Conservation (phyloP, 2,888 invertebrate genomes). For the Drosophila lutescens region DNA sequence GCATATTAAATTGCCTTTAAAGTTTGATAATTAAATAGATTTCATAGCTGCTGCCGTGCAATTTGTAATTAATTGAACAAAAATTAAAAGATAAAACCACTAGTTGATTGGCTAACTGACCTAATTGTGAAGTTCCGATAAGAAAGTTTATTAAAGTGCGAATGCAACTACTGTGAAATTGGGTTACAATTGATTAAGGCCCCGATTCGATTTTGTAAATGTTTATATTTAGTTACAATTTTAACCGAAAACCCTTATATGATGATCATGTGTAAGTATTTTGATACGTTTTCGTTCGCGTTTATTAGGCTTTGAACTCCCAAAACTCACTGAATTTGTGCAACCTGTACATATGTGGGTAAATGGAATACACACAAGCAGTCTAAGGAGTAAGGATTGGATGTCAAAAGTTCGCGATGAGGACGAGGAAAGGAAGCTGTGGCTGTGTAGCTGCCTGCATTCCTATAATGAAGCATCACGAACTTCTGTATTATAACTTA, state of each 20-base stretch:
- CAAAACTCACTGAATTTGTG: conserved; percentile 12
- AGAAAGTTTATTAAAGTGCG: background rate
- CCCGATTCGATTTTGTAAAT: background rate
- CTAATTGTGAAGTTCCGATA: background rate
- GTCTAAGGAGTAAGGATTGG: background rate
- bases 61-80: background rate
- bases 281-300: background rate
- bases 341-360: conserved; percentile 9
- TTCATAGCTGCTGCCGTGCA: background rate
- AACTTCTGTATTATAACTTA: conserved; percentile 74
- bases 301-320: background rate
- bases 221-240: too few relatives aligned
- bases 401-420: background rate
- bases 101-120: background rate
- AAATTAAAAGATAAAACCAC: background rate
- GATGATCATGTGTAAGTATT: too few relatives aligned
- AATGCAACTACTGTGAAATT: background rate
- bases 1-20: too few relatives aligned
- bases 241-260: too few relatives aligned
- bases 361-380: conserved; percentile 18
- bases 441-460: conserved; percentile 31
- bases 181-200: background rate
- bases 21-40: too few relatives aligned
- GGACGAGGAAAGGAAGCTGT: background rate
- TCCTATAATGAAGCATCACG: conserved; percentile 61